These are phyloP conservation scores for Drosophila funebris DNA, from an alignment of 1,140 invertebrate genomes.

Conservation along the genomic window DNA sequence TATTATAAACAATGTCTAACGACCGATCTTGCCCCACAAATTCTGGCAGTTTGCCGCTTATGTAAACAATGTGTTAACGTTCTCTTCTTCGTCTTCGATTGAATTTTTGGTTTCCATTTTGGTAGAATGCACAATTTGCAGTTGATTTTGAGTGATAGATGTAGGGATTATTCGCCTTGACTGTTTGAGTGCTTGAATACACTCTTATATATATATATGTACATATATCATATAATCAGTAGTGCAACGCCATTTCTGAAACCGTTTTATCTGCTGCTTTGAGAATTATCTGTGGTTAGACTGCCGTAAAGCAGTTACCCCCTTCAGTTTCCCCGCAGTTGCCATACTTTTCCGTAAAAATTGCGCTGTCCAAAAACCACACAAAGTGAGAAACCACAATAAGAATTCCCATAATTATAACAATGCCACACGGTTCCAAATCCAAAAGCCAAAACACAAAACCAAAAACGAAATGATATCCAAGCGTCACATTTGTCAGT, in stretches of 20 bases:
- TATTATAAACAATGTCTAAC: conserved; percentile 24
- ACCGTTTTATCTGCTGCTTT: neutral
- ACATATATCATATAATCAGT: neutral
- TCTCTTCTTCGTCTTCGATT: neutral
- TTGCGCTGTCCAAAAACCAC: conserved; percentile 63
- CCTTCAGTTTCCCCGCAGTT: conserved; percentile 1
- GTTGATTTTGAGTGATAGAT: conserved; percentile 29
- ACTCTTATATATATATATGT: too few relatives aligned
- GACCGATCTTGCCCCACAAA: conserved; percentile 37
- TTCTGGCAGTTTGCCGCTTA: conserved; percentile 30
- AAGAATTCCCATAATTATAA: conserved; percentile 81
- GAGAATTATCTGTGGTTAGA: conserved; percentile 5
- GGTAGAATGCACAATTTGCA: conserved; percentile 25
- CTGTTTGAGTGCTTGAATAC: neutral
- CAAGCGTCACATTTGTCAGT: conserved; percentile 63
- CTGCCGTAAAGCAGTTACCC: conserved; percentile 44
- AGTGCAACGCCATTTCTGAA: neutral
- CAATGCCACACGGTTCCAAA: conserved; percentile 58
- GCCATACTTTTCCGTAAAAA: conserved; percentile 11
- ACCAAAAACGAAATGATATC: conserved; percentile 65
- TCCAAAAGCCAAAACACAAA: conserved; percentile 44
- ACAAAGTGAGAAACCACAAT: conserved; percentile 77
- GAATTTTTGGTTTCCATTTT: conserved; percentile 8
- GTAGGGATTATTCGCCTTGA: neutral
- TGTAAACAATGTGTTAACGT: conserved; percentile 33